Percentiles rank a stretch among this genome's conserved stretches.
These are phyloP conservation scores for Eupithecia insigniata DNA, from an alignment of 2,888 invertebrate species.

Conservation along the genomic window DNA sequence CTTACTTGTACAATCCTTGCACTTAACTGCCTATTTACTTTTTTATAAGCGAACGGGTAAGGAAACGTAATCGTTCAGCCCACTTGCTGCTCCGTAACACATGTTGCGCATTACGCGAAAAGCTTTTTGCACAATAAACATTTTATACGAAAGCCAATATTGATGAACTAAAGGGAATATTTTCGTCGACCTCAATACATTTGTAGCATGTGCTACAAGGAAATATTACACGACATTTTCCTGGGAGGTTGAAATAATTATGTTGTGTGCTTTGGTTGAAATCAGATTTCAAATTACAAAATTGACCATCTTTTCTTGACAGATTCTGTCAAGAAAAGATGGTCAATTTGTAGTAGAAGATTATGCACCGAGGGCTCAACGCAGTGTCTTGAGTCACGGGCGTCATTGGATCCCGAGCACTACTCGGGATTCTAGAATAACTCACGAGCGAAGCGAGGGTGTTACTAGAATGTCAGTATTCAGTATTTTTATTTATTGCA, in stretches of 20 bases:
- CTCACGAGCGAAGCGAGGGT: too few relatives aligned
- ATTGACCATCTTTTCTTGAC: too few relatives aligned
- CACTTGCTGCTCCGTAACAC: slow-evolving; percentile 61
- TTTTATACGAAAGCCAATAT: slow-evolving; percentile 19
- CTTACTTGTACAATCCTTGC: slow-evolving; percentile 67
- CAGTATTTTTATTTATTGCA: too few relatives aligned
- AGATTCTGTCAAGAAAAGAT: background rate
- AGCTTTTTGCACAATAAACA: slow-evolving; percentile 38
- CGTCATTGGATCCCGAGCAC: too few relatives aligned
- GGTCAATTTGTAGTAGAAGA: too few relatives aligned
- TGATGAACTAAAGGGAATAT: slow-evolving; percentile 22
- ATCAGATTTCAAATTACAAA: too few relatives aligned
- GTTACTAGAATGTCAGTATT: too few relatives aligned
- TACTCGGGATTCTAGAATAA: too few relatives aligned
- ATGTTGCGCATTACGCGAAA: slow-evolving; percentile 58
- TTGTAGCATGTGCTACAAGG: slow-evolving; percentile 15
- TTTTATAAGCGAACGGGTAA: slow-evolving; percentile 47
- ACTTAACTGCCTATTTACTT: slow-evolving; percentile 65
- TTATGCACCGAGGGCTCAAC: too few relatives aligned
- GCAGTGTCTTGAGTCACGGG: too few relatives aligned
- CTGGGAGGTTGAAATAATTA: background rate
- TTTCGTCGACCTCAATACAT: slow-evolving; percentile 13
- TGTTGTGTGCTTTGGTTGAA: background rate
- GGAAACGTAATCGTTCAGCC: slow-evolving; percentile 52
- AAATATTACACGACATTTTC: slow-evolving; percentile 6